Evolutionary conservation across 2,888 invertebrate genomes (phyloP), one percentile per base, ranked within the genome.

Genomic region (Thecophora atra): DNA sequence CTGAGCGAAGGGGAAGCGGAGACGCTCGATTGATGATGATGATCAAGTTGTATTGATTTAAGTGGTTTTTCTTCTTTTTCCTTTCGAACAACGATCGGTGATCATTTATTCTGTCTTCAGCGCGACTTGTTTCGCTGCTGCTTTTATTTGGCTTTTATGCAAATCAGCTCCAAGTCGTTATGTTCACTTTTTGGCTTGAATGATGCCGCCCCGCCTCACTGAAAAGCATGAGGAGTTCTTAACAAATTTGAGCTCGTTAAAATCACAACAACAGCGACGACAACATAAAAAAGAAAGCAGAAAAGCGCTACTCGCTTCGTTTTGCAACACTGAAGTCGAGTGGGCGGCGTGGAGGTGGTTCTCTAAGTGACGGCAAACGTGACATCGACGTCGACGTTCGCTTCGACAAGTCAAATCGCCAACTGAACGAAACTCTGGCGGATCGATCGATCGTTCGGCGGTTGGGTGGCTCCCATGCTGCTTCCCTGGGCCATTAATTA

Each of bases 401-500:
- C 19, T 54, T n/a, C 6, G 19, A 54, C 24, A 30, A 30, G 5
- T 3, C 24, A 24, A 24, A 2, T 8, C 30, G 8, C 8, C 30
- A 30, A 30, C 8, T 6, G 8, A 30, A 30, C 30, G 30, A 8
- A 6, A 8, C 5, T 30, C 30, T 8, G 37, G 2, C 37, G 37
- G 37, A 37, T 37, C 37, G 37, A 37, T 37, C 7, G 37, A 8
- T 17, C 19, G n/a, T 42, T 44, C 19, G 37, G 37, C 13, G 42
- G 17, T 19, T 6, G 6, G 4, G 64, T 44, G 17, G 64, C 8
- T 44, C 26, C 11, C 2, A 28, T 17, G 19, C 7, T 24, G 56
- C 13, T 24, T 13, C 51, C 6, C 51, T 47, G 17, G 3, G 15
- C 3, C 3, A 26, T 37, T 67, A 67, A 67, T 67, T 67, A 67